These are phyloP conservation scores for Aptenodytes forsteri DNA, from an alignment of 2,113 vertebrate genomes.

Conservation along the genomic window DNA sequence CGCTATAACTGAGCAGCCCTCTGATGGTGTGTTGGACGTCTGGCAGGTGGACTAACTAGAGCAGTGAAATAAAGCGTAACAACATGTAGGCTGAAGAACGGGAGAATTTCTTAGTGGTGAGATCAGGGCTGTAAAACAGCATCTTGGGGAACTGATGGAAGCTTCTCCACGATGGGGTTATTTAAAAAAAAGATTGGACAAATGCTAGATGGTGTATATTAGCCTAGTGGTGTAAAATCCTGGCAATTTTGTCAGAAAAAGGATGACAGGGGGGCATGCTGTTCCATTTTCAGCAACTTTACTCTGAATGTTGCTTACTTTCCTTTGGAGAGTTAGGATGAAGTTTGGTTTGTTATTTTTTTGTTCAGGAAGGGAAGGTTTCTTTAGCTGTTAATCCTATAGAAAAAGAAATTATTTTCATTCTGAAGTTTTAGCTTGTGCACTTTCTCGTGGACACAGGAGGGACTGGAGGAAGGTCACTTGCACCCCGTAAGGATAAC, in stretches of 20 bases:
- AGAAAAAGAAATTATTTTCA: background rate
- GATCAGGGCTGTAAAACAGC: background rate
- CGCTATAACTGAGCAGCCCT: background rate
- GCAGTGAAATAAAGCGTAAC: conserved; percentile 9
- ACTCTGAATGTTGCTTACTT: background rate
- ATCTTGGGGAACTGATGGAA: background rate
- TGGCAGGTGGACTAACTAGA: background rate
- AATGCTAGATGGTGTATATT: background rate
- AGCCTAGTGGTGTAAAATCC: background rate
- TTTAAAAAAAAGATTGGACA: background rate
- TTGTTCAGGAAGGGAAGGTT: background rate
- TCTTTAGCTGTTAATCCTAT: background rate
- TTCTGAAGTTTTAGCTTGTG: background rate
- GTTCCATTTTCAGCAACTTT: background rate
- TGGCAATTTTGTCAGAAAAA: conserved; percentile 1
- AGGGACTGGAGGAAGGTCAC: background rate
- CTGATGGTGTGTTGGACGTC: background rate
- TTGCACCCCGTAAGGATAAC: background rate
- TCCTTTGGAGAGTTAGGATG: background rate
- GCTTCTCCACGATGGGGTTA: background rate
- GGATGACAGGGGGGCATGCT: background rate
- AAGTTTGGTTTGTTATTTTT: background rate
- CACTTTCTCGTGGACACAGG: background rate
- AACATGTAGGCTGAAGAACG: background rate
- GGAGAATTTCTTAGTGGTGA: background rate